These are phyloP conservation scores for Diachasma alloeum DNA, from an alignment of 1,140 invertebrate species.

Conservation along the genomic window DNA sequence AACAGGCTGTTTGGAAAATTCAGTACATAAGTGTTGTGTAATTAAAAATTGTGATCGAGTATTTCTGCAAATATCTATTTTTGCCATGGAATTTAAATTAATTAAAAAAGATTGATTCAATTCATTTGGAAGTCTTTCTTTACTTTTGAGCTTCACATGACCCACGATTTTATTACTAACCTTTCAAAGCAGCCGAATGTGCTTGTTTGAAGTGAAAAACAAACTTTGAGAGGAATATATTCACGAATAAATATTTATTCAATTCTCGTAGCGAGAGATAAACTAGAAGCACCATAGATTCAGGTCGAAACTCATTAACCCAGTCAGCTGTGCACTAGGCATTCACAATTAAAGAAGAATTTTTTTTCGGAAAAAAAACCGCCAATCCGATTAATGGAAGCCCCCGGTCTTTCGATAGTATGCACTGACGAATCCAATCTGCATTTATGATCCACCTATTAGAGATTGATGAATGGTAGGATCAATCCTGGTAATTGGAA, in stretches of 20 bases:
- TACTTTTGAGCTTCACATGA: no score
- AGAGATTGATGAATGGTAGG: conserved; percentile 14
- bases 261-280: not conserved
- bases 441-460: conserved; percentile 26
- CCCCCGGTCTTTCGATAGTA: conserved; percentile 3
- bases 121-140: no score
- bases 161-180: not conserved
- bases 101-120: no score
- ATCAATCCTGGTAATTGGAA: not conserved
- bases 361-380: not conserved
- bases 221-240: not conserved
- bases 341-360: not conserved
- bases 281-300: not conserved
- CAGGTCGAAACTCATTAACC: not conserved
- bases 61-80: no score
- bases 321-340: not conserved
- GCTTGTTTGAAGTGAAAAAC: not conserved
- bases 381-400: not conserved
- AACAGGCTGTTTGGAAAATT: no score
- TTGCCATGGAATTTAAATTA: no score
- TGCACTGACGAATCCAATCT: conserved; percentile 27
- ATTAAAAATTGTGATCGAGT: no score
- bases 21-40: no score
- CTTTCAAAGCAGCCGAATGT: not conserved
- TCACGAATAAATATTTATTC: not conserved